Evolutionary conservation across 2,797 vertebrate genomes (phyloP), one percentile per base, ranked within the genome.

Genomic region (Xiphorhynchus erythropygius): DNA sequence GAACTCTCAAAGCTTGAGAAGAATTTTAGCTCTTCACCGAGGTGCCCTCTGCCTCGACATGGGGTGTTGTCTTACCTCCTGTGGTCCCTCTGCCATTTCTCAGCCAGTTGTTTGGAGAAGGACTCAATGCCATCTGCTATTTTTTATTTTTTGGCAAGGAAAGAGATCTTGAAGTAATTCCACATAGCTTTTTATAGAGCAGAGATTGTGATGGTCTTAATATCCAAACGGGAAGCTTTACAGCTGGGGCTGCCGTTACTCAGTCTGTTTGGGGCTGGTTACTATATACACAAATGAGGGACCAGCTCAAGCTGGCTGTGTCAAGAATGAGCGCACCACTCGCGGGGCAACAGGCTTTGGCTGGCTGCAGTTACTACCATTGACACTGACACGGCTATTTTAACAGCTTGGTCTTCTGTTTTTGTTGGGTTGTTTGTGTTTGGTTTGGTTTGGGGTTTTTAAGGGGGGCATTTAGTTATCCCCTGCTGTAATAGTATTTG

Each of bases 101-200:
- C 74, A 67, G 60, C 37, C 3, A 1, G 30, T 75, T 60, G 46
- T 57, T 86, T 55, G 21, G 65, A 14, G 69, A 32, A 89, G 79
- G 46, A 86, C 64, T 86, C 37, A 1, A 18, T 65, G 42, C 73
- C 71, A 87, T 80, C 64, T 77, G 84, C 91, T 96, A 86, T 92
- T 95, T 94, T 93, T 94, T 91, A 78, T 57, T 90, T 81, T 55
- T 52, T 15, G 57, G 89, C 87, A 93, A 93, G 89, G 69, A 68
- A 90, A 55, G 64, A 86, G 53, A 78, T 71, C 93, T 80, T 68
- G 46, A 94, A 62, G 62, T 55, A 80, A 86, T 68, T 87, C 93
- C 55, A 18, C 10, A 7, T 30, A 41, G 87, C 94, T 94, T 97
- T 95, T 96, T 95, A 93, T 91, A 94, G 91, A 94, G 62, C 93